Percentiles rank a stretch among this genome's conserved stretches.
These are phyloP conservation scores for Pangasius macronema DNA, from an alignment of 2,797 vertebrate genomes.

Conservation along the genomic window DNA sequence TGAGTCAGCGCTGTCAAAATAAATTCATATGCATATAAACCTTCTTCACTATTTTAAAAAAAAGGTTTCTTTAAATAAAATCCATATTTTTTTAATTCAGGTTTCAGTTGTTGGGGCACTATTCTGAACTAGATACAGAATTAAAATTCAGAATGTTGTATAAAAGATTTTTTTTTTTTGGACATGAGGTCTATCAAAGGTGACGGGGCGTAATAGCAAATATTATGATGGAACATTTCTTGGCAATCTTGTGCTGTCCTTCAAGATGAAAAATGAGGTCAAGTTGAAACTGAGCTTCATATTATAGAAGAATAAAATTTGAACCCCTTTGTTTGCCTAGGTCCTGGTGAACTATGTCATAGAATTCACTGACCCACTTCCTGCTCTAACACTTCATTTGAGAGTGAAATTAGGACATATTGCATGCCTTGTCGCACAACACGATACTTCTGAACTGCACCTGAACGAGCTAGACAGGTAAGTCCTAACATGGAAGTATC, in stretches of 20 bases:
- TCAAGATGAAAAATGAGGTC: slow-evolving; percentile 25
- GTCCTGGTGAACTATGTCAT: neutral
- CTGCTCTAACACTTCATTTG: slow-evolving; percentile 14
- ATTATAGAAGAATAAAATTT: slow-evolving; percentile 22
- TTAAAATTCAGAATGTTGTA: slow-evolving; percentile 9
- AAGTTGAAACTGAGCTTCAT: slow-evolving; percentile 21
- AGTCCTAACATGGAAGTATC: slow-evolving; percentile 29
- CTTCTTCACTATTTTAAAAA: neutral
- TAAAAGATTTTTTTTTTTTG: neutral
- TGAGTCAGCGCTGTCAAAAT: neutral
- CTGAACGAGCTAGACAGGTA: slow-evolving; percentile 36
- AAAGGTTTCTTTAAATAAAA: neutral
- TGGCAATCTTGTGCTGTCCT: slow-evolving; percentile 27
- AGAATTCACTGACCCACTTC: slow-evolving; percentile 15
- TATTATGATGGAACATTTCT: neutral
- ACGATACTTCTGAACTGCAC: slow-evolving; percentile 30
- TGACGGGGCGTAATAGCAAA: neutral
- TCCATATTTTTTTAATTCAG: neutral
- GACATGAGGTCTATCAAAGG: neutral
- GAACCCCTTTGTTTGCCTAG: slow-evolving; percentile 3
- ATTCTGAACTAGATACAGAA: neutral
- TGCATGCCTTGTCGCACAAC: slow-evolving; percentile 40
- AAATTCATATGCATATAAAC: neutral
- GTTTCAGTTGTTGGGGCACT: neutral
- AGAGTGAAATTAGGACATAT: slow-evolving; percentile 17